Percentiles rank a stretch among this genome's conserved stretches.
These are phyloP conservation scores for Formica aserva DNA, from an alignment of 2,888 invertebrate genomes.

Conservation along the genomic window DNA sequence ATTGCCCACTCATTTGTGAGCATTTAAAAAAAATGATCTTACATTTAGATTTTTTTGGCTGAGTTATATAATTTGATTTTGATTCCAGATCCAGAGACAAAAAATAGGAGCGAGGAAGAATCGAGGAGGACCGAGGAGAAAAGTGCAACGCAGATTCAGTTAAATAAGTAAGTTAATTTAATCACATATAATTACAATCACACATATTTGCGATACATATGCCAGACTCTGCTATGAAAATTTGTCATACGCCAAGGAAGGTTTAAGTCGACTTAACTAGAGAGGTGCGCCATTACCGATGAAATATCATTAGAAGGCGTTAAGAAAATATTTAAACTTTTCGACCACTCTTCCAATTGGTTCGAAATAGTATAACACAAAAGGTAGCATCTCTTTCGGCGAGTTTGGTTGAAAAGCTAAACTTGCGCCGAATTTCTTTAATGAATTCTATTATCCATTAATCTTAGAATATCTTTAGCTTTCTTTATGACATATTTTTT, in stretches of 20 bases:
- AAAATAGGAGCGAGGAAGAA: neutral
- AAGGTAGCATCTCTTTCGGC: neutral
- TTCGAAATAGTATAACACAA: conserved; percentile 12
- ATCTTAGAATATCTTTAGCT: neutral
- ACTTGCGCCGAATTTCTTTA: neutral
- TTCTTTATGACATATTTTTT: neutral
- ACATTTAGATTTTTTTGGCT: neutral
- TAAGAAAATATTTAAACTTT: conserved; percentile 11
- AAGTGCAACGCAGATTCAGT: conserved; percentile 63
- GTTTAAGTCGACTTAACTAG: conserved; percentile 30
- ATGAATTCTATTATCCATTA: neutral
- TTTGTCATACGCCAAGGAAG: conserved; percentile 24
- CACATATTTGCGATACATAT: conserved; percentile 79
- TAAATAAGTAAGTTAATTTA: conserved; percentile 82
- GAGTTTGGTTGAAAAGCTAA: neutral
- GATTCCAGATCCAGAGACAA: neutral
- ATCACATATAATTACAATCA: conserved; percentile 83
- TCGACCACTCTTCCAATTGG: neutral
- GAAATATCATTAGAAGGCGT: neutral
- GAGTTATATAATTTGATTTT: neutral
- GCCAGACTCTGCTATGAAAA: conserved; percentile 28
- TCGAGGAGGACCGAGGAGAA: neutral
- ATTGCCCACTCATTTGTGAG: neutral
- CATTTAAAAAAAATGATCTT: neutral
- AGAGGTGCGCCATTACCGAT: conserved; percentile 16